phyloP scores from a whole-genome alignment of 2,113 vertebrate genomes.

The Leptodactylus fuscus region DNA sequence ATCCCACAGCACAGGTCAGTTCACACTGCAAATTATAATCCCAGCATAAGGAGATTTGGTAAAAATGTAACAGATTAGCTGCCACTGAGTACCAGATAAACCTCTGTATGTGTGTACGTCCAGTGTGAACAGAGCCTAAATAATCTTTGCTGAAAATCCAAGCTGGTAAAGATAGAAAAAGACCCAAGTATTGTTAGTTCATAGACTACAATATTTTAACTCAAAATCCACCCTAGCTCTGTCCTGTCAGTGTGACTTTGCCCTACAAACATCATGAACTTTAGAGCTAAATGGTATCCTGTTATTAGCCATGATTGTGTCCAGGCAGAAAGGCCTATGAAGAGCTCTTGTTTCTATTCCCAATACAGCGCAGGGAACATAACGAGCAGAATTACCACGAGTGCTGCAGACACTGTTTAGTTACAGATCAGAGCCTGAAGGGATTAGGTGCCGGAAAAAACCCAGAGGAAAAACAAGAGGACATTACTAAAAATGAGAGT shows the following conservation, averaged over 20 bases:
- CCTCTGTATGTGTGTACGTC: too few relatives aligned
- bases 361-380: slow-evolving; percentile 25
- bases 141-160: too few relatives aligned
- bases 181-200: too few relatives aligned
- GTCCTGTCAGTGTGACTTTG: slow-evolving; percentile 20
- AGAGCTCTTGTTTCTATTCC: slow-evolving; percentile 23
- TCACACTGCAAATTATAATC: too few relatives aligned
- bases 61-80: too few relatives aligned
- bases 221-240: too few relatives aligned
- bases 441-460: slow-evolving; percentile 66
- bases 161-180: too few relatives aligned
- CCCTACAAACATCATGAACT: not conserved
- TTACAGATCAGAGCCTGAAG: slow-evolving; percentile 68
- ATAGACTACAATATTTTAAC: too few relatives aligned
- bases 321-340: slow-evolving; percentile 13
- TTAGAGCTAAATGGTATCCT: slow-evolving; percentile 33
- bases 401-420: slow-evolving; percentile 44
- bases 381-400: slow-evolving; percentile 43
- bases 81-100: too few relatives aligned
- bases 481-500: slow-evolving; percentile 32
- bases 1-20: too few relatives aligned
- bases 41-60: too few relatives aligned
- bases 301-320: slow-evolving; percentile 38
- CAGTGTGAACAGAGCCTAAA: too few relatives aligned
- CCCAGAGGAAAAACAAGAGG: slow-evolving; percentile 60